These are phyloP conservation scores for Lagodon rhomboides DNA, from an alignment of 2,797 vertebrate genomes.

Conservation along the genomic window DNA sequence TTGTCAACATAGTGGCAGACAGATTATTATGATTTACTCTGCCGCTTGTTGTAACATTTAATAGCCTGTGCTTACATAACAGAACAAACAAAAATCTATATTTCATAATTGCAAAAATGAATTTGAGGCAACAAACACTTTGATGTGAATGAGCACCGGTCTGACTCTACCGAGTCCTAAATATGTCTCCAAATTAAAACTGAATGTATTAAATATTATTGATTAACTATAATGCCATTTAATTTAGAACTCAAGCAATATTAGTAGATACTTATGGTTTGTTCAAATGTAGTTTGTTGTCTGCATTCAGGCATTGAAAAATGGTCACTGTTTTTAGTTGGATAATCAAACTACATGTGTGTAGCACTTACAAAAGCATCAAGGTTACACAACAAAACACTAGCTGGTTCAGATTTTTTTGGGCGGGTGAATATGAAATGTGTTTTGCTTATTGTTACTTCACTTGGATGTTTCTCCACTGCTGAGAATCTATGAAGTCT, in stretches of 20 bases:
- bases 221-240: not conserved
- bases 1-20: not conserved
- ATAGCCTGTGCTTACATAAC: no score
- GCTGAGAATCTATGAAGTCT: not conserved
- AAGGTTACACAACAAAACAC: not conserved
- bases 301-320: not conserved
- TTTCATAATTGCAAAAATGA: not conserved
- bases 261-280: not conserved
- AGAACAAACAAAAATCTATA: not conserved
- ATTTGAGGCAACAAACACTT: not conserved
- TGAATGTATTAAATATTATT: not conserved
- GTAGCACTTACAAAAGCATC: not conserved
- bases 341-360: not conserved
- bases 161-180: not conserved
- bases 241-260: not conserved
- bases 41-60: not conserved
- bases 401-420: not conserved
- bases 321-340: not conserved
- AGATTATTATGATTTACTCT: not conserved
- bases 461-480: not conserved
- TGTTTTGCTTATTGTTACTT: not conserved
- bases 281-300: not conserved
- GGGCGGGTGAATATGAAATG: not conserved
- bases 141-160: not conserved
- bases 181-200: not conserved